These are phyloP conservation scores for Scomberomorus guttatus DNA, from an alignment of 2,797 vertebrate species.

Conservation along the genomic window DNA sequence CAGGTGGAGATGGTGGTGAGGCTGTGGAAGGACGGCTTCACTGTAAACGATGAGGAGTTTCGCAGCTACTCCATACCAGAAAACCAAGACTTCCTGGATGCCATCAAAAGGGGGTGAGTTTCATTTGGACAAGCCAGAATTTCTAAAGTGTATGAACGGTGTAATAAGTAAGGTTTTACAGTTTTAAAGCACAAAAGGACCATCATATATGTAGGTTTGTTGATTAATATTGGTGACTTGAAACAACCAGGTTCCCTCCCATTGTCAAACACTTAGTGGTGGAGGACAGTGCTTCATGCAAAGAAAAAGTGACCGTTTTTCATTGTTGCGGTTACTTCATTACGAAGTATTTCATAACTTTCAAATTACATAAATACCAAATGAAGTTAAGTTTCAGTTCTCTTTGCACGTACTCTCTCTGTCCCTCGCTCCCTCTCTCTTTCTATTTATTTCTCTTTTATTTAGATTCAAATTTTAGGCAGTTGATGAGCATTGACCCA, in stretches of 20 bases:
- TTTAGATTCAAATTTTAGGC: background rate
- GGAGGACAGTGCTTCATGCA: background rate
- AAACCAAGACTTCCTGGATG: slow-evolving; percentile 95
- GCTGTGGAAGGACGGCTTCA: slow-evolving; percentile 98
- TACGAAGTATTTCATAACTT: background rate
- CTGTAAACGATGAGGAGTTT: slow-evolving; percentile 92
- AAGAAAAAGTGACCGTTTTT: background rate
- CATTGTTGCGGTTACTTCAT: too few species aligned
- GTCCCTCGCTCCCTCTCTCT: too few species aligned
- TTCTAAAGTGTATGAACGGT: background rate
- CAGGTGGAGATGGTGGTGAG: slow-evolving; percentile 95
- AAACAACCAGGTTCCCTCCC: background rate
- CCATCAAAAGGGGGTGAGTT: slow-evolving; percentile 92
- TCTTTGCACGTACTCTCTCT: background rate
- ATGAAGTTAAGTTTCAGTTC: background rate
- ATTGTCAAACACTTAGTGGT: background rate
- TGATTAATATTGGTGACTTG: background rate
- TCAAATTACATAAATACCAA: background rate
- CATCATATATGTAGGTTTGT: background rate
- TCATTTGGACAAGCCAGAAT: background rate
- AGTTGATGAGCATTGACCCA: background rate
- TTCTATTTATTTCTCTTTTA: background rate
- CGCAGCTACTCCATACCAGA: slow-evolving; percentile 90
- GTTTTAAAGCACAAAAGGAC: background rate
- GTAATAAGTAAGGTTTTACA: background rate